Conservation (phyloP, 1,140 invertebrate species). For the Ctenoplectra terminalis region DNA sequence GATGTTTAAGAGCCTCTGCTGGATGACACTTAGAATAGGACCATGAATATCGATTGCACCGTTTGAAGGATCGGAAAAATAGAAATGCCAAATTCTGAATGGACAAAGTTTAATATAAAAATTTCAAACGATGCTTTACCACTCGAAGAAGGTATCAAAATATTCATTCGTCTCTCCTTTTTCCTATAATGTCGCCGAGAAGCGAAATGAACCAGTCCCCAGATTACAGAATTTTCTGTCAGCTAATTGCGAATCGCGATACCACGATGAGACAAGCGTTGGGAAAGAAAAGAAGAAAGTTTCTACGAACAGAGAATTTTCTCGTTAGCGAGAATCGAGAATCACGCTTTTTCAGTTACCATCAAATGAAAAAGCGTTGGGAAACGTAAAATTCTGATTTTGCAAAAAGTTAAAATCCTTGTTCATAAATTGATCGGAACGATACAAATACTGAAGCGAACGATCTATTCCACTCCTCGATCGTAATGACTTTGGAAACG, state of each 20-base stretch:
- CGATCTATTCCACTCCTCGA: neutral
- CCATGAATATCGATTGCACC: no score
- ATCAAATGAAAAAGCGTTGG: no score
- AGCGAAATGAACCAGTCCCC: neutral
- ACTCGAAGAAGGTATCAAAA: neutral
- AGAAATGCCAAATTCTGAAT: neutral
- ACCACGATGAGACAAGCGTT: neutral
- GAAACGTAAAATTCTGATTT: no score
- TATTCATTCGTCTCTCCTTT: neutral
- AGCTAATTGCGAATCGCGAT: neutral
- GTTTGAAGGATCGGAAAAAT: neutral
- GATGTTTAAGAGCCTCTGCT: no score
- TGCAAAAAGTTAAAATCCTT: neutral
- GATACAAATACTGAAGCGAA: no score
- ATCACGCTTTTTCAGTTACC: neutral
- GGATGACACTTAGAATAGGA: no score
- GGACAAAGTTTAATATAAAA: neutral
- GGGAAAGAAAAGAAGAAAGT: slow-evolving; percentile 8
- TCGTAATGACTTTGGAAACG: slow-evolving; percentile 27
- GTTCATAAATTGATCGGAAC: neutral
- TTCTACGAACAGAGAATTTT: neutral
- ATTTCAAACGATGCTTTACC: neutral
- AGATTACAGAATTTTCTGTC: neutral
- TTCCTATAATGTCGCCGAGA: neutral
- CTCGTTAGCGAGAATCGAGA: neutral